Conservation (phyloP, 2,888 invertebrate species). For the Athetis lepigone region DNA sequence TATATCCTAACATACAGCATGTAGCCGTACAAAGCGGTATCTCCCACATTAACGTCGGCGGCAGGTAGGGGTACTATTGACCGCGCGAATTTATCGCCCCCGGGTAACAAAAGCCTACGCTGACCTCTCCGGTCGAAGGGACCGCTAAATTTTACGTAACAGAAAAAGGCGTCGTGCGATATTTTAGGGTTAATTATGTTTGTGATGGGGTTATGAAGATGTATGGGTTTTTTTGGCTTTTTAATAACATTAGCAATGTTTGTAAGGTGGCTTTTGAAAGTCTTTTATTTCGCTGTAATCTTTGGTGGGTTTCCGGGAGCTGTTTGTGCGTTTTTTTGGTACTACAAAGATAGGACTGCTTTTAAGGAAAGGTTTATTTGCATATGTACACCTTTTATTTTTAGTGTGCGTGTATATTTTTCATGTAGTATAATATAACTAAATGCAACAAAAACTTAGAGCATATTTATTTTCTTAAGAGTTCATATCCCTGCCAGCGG, state of each 20-base stretch:
- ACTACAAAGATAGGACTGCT: background rate
- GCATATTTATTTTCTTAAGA: no score
- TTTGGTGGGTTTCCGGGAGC: background rate
- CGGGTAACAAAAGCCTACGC: conserved; percentile 63
- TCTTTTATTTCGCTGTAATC: conserved; percentile 24
- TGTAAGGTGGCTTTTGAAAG: background rate
- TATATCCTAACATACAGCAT: conserved; percentile 47
- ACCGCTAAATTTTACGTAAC: conserved; percentile 70
- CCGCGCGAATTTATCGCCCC: conserved; percentile 70
- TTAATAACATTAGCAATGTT: conserved; percentile 6
- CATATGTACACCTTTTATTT: no score
- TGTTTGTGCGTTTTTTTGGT: background rate
- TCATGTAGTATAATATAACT: no score
- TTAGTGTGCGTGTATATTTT: no score
- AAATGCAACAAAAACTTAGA: no score
- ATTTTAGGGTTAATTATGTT: conserved; percentile 65
- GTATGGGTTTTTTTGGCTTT: conserved; percentile 8
- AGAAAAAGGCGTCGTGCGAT: conserved; percentile 68
- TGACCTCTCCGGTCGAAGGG: conserved; percentile 70
- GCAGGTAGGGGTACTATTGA: conserved; percentile 62
- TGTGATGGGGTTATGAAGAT: conserved; percentile 57
- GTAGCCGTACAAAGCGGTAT: conserved; percentile 49
- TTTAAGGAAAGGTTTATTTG: no score
- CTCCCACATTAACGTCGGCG: conserved; percentile 58
- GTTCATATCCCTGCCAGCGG: no score